phyloP scores from a whole-genome alignment of 2,797 vertebrate species.

The Anabacerthia variegaticeps region DNA sequence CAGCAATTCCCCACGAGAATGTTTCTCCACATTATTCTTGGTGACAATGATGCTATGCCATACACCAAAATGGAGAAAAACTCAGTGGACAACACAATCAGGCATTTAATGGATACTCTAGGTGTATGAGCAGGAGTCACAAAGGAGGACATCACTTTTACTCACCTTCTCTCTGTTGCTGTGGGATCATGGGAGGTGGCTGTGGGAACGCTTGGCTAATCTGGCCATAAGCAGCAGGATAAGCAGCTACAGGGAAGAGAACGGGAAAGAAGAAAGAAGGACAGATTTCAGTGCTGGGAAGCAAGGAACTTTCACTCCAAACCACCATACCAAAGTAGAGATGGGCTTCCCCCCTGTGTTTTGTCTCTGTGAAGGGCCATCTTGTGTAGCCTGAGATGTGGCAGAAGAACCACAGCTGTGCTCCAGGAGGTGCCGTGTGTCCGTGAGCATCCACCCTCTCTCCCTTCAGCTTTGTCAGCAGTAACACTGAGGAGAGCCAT shows the following conservation, averaged over 20 bases:
- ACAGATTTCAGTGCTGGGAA: constrained; percentile 56
- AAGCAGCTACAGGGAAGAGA: constrained; percentile 86
- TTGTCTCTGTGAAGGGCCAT: not conserved
- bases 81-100: not conserved
- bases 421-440: not conserved
- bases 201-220: constrained; percentile 99
- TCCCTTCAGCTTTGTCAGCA: not conserved
- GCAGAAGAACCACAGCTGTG: fast-evolving
- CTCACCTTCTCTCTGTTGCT: constrained; percentile 99
- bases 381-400: not conserved
- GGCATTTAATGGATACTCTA: not conserved
- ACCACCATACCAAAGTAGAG: not conserved
- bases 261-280: constrained; percentile 40
- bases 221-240: constrained; percentile 98
- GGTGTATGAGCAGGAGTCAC: not conserved
- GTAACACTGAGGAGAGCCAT: not conserved
- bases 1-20: not conserved
- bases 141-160: not conserved
- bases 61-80: not conserved
- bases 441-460: not conserved
- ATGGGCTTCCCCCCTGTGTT: not conserved
- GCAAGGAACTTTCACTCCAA: not conserved
- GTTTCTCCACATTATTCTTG: not conserved
- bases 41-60: fast-evolving
- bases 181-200: constrained; percentile 96